These are phyloP conservation scores for Ictalurus furcatus DNA, from an alignment of 2,113 vertebrate genomes.

Conservation along the genomic window DNA sequence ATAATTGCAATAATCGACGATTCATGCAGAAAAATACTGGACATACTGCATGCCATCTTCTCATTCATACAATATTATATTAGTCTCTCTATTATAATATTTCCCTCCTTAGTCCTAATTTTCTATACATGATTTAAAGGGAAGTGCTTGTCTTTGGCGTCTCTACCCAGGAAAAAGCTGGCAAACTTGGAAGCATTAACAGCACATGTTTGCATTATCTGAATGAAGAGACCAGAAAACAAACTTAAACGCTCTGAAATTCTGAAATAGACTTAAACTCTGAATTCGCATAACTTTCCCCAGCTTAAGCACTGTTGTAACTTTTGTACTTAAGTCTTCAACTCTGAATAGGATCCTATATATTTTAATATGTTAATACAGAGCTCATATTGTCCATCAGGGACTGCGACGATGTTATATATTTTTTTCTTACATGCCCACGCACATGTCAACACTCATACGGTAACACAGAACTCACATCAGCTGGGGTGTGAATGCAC, in stretches of 20 bases:
- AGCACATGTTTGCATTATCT: not conserved
- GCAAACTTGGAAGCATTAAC: not conserved
- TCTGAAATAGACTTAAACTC: not conserved
- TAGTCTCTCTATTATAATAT: not conserved
- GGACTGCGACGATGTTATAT: not conserved
- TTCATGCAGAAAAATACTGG: not conserved
- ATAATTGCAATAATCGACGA: not conserved
- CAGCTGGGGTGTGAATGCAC: slow-evolving; percentile 7
- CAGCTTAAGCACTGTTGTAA: not conserved
- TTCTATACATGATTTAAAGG: not conserved
- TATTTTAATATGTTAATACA: not conserved
- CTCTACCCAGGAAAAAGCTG: not conserved
- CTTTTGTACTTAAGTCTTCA: not conserved
- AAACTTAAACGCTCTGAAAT: not conserved
- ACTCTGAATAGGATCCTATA: not conserved
- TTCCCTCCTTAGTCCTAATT: not conserved
- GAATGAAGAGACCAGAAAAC: not conserved
- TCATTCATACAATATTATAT: not conserved
- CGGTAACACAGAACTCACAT: slow-evolving; percentile 2
- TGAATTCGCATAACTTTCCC: not conserved
- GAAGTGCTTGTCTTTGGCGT: not conserved
- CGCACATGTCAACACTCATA: not conserved
- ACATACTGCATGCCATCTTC: not conserved
- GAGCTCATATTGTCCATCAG: not conserved
- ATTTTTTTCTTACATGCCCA: not conserved